A percentile compares a stretch with the other conserved stretches of the same genome.
Conservation (phyloP, 37 sponge, comb jelly and placozoan species). For the Spongilla lacustris region DNA sequence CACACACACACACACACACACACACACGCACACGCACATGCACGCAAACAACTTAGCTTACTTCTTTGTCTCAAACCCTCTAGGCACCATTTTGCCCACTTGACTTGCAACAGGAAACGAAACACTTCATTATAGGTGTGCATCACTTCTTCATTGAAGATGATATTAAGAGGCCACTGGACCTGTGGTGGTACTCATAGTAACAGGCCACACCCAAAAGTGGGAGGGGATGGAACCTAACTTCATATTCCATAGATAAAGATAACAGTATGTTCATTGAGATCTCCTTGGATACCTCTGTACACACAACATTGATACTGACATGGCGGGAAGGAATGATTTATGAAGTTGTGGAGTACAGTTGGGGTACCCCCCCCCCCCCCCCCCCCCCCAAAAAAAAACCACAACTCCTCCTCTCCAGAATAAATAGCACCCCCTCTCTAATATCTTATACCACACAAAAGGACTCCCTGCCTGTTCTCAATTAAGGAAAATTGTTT, state of each 20-base stretch:
- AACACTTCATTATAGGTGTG: slow-evolving; percentile 46
- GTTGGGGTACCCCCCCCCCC: background rate
- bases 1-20: background rate
- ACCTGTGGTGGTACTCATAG: slow-evolving; percentile 18
- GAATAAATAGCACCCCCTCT: no score
- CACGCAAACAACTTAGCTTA: background rate
- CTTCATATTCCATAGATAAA: background rate
- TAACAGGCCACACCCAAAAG: background rate
- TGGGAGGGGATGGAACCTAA: background rate
- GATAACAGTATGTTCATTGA: background rate
- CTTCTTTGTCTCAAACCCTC: slow-evolving; percentile 26
- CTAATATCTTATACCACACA: no score
- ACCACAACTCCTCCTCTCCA: no score
- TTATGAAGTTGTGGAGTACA: no score
- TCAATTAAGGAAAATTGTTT: no score
- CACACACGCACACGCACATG: background rate
- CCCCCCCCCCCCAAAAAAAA: no score
- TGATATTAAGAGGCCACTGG: slow-evolving; percentile 57
- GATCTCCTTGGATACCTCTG: background rate
- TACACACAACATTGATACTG: background rate
- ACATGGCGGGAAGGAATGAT: no score
- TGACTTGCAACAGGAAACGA: slow-evolving; percentile 53
- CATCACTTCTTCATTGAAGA: slow-evolving; percentile 44
- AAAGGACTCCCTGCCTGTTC: no score
- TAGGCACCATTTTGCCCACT: slow-evolving; percentile 76